Base-by-base conservation (phyloP, 2,888 invertebrate genomes). In the Chymomyza caudatula region DNA sequence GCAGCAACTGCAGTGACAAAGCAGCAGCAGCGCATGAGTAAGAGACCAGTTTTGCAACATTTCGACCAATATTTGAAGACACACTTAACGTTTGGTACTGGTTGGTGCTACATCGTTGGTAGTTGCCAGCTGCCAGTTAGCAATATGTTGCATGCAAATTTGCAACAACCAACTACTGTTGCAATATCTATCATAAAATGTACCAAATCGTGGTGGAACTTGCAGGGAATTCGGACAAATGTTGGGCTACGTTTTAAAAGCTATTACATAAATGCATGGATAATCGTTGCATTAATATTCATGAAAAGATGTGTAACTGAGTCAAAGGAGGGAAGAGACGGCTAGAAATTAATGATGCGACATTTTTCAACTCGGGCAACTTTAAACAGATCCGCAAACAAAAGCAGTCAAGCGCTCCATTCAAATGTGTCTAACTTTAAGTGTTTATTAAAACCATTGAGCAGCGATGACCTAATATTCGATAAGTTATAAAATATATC, bases 11-110 rank as follows among this genome's bases (percentile, higher is more conserved):
- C 29, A 37, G 1, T 11, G 51, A 43, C 23, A 37, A 17, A 22
- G 44, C 29, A 37, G 29, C n/a, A 8, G 61, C 60, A 58, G 53
- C 11, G 52, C 19, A 19, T 17, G n/a, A 29, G 37, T 20, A 29
- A 23, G 22, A 43, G 70, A 84, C 78, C 76, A 73, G 78, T 78
- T 78, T 78, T 68, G 85, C 85, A 84, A 76, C 67, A 67, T 76
- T 73, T 75, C 56, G 60, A 66, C 65, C 43, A 59, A 37, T 37
- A 37, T 37, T 37, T 37, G 29, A 37, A 37, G 29, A 37, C 11
- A 37, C 29, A 6, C 8, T n/a, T n/a, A n/a, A n/a, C n/a, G n/a
- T n/a, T n/a, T n/a, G n/a, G n/a, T n/a, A n/a, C n/a, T n/a, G n/a
- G n/a, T n/a, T n/a, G n/a, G n/a, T n/a, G n/a, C n/a, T n/a, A n/a